phyloP scores from a whole-genome alignment of 2,888 invertebrate genomes.

The Cantharis rustica region DNA sequence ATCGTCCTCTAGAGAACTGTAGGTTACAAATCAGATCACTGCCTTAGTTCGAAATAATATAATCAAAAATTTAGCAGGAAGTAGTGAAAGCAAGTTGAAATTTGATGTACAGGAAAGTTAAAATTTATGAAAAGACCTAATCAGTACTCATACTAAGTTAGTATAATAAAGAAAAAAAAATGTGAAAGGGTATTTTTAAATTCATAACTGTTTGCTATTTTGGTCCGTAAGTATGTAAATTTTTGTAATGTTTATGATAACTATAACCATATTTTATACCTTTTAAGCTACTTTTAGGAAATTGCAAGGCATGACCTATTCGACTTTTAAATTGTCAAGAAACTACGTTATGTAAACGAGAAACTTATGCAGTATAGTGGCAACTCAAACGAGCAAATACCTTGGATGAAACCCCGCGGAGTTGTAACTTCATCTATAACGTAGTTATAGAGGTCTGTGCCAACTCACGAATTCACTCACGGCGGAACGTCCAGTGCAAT shows the following conservation, averaged over 20 bases:
- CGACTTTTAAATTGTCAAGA: conserved; percentile 17
- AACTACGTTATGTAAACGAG: conserved; percentile 28
- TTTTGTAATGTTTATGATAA: neutral
- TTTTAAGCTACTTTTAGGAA: neutral
- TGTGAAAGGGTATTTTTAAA: neutral
- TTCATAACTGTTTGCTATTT: neutral
- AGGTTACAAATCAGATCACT: neutral
- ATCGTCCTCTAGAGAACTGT: neutral
- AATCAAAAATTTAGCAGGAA: too few species aligned
- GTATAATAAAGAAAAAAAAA: neutral
- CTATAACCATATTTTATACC: neutral
- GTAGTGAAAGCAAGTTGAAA: too few species aligned
- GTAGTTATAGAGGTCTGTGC: conserved; percentile 45
- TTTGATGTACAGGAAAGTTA: too few species aligned
- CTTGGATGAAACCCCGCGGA: conserved; percentile 36
- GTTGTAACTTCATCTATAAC: conserved; percentile 45
- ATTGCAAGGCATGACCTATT: neutral
- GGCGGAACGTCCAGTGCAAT: conserved; percentile 47
- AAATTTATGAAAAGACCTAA: too few species aligned
- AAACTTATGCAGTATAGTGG: conserved; percentile 27
- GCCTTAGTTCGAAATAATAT: neutral
- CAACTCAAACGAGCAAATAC: conserved; percentile 29
- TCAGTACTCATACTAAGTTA: too few species aligned
- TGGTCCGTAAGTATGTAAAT: neutral
- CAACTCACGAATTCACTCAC: conserved; percentile 43